Evolutionary conservation across 2,797 vertebrate genomes (phyloP).

Genomic region (Cryptoblepharus egeriae): DNA sequence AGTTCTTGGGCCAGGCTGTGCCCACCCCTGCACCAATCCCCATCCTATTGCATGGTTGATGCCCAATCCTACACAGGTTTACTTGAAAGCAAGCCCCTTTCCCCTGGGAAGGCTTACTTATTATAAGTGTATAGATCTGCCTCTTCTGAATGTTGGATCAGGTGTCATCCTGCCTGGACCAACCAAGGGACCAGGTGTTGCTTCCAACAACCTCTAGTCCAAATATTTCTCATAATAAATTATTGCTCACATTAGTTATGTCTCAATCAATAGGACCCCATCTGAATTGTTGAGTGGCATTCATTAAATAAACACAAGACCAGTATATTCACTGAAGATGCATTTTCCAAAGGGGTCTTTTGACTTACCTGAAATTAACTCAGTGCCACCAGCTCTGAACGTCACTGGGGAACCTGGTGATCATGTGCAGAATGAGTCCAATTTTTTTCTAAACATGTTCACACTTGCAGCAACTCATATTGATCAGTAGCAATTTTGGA

Average conservation of each 20-base stretch:
- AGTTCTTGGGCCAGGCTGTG: too few relatives aligned
- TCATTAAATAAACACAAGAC: not conserved
- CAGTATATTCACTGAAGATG: not conserved
- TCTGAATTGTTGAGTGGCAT: not conserved
- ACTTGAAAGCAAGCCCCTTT: too few relatives aligned
- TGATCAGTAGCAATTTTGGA: not conserved
- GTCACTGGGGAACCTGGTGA: accelerated
- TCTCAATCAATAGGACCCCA: not conserved
- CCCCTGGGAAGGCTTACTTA: too few relatives aligned
- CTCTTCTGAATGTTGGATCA: too few relatives aligned
- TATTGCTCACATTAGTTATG: not conserved
- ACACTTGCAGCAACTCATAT: not conserved
- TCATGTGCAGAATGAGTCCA: not conserved
- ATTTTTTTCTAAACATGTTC: not conserved
- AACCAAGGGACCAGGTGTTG: too few relatives aligned
- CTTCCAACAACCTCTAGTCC: not conserved
- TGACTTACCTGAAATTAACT: not conserved
- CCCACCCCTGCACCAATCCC: too few relatives aligned
- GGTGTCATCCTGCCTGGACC: too few relatives aligned
- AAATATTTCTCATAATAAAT: not conserved
- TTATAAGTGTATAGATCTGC: too few relatives aligned
- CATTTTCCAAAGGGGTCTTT: not conserved
- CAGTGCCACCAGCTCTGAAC: not conserved
- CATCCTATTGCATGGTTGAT: not conserved
- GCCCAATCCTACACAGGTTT: too few relatives aligned